Evolutionary conservation across 2,113 vertebrate species (phyloP), one percentile per base, ranked within the genome.

Genomic region (Gallinago media): DNA sequence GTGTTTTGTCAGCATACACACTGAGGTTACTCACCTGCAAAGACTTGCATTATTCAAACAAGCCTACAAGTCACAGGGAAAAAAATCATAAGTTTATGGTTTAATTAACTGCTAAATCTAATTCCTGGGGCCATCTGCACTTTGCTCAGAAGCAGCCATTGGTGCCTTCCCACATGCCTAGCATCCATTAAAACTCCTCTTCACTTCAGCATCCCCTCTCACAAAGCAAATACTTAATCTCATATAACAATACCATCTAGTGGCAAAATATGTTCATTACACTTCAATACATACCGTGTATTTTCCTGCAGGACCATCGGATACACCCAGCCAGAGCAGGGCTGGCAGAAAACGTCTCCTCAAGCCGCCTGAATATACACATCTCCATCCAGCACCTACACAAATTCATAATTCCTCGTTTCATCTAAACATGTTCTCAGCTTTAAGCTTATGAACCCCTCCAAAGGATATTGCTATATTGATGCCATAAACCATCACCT

Each of bases 211-310:
- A 65, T 42, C 20, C 49, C 61, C 38, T 38, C 6, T 7, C 58
- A 38, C 40, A 72, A 87, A 89, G 68, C 56, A 74, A 78, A 92
- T 5, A 65, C 65, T 65, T 96, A 96, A 91, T 87, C 76, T 94
- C 94, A 96, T 94, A 94, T 97, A 95, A 97, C 92, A 96, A 89
- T 72, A 85, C 95, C 96, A 97, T 97, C 92, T 96, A 96, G 94
- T 90, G 96, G 94, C 63, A 71, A 95, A 93, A 88, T 15, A 22
- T 8, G 50, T 83, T 80, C 92, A 96, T 86, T 96, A 61, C 95
- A 97, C 72, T 32, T 40, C 20, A 88, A 67, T 63, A 47, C 9
- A 0, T 47, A 38, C 38, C 17, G 8, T 3, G 0, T 31, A 3
- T 81, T 91, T 89, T 85, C 46, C 62, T 44, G 6, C 31, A 36